Conservation (phyloP, 92 coral and sea anemone species). For the Pocillopora grandis region DNA sequence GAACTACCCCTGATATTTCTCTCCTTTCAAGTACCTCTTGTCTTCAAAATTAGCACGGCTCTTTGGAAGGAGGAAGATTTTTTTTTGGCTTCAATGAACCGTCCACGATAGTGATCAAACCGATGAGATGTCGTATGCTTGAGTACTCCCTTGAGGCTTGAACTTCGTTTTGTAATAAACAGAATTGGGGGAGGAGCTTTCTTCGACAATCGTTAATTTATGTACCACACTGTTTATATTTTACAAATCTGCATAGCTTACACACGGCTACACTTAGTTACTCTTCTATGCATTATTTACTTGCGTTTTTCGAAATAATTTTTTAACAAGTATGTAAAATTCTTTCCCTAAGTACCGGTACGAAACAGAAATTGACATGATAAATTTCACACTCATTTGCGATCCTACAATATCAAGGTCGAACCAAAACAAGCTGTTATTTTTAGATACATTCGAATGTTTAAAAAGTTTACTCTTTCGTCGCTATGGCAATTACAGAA, state of each 20-base stretch:
- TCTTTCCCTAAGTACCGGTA: background rate
- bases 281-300: background rate
- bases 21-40: slow-evolving; percentile 6
- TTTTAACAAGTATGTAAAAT: background rate
- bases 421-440: background rate
- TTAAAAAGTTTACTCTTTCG: background rate
- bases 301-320: background rate
- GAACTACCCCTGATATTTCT: slow-evolving; percentile 17
- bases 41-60: background rate
- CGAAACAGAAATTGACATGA: background rate
- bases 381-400: background rate
- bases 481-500: slow-evolving; percentile 3
- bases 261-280: background rate
- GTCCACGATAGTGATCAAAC: background rate
- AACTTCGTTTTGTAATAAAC: slow-evolving; percentile 13
- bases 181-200: slow-evolving; percentile 42
- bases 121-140: background rate
- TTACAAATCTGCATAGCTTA: slow-evolving; percentile 15
- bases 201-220: slow-evolving; percentile 40
- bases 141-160: slow-evolving; percentile 32
- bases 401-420: background rate
- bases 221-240: slow-evolving; percentile 31
- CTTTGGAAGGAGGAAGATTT: background rate
- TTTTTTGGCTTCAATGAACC: background rate
- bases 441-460: background rate